A percentile compares a stretch with the other conserved stretches of the same genome.
These are phyloP conservation scores for Drosophila cardini DNA, from an alignment of 1,140 invertebrate species.

Conservation along the genomic window DNA sequence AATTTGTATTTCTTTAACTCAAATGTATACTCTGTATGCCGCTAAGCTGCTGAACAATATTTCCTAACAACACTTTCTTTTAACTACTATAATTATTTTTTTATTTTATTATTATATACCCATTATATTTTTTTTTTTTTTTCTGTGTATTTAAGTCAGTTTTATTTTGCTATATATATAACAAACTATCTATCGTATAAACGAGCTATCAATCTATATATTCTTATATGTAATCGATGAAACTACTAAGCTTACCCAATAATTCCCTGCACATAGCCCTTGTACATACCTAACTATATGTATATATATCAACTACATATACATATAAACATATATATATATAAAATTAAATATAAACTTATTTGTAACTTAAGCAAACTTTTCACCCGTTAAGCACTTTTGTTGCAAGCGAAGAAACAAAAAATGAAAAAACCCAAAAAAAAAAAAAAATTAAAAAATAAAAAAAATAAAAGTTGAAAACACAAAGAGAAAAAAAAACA, in stretches of 20 bases:
- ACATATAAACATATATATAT: constrained; percentile 27
- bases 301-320: constrained; percentile 14
- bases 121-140: background rate
- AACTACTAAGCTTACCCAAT: background rate
- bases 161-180: constrained; percentile 1
- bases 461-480: constrained; percentile 16
- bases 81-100: constrained; percentile 6
- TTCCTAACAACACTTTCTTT: constrained; percentile 5
- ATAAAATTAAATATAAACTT: constrained; percentile 3
- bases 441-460: background rate
- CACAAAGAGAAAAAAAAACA: constrained; percentile 17
- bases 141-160: constrained; percentile 2
- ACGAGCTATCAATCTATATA: constrained; percentile 9
- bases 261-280: constrained; percentile 2
- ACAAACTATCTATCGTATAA: background rate
- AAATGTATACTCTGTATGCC: constrained; percentile 25
- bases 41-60: constrained; percentile 18
- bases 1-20: constrained; percentile 22
- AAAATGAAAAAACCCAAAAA: background rate
- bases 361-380: background rate
- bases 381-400: background rate
- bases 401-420: background rate
- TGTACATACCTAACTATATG: constrained; percentile 17
- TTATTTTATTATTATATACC: constrained; percentile 6
- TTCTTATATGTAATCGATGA: constrained; percentile 1